Base-by-base conservation (phyloP, 2,113 vertebrate genomes). In the Passer domesticus region DNA sequence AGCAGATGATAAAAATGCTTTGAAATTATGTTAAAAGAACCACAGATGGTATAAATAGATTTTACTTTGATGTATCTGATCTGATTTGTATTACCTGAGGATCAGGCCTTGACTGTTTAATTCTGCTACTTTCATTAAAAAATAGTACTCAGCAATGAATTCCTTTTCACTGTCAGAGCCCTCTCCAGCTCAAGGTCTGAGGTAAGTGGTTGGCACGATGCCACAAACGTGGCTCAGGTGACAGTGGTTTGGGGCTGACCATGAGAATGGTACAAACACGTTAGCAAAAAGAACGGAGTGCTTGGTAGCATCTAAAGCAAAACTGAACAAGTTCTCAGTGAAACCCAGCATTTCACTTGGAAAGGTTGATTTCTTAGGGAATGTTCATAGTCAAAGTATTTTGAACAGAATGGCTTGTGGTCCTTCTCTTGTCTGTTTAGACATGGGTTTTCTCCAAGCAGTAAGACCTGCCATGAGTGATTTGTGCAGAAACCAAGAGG, bases 261-360 rank as follows among this genome's bases (percentile, higher is more conserved):
- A 3, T 14, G 44, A 30, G 30, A 75, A 41, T 9, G 25, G 16
- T 8, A 46, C 0, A 1, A 58, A 50, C 0, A 0, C 1, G 1
- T 39, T 9, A 15, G 47, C 33, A 74, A 33, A 50, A 78, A 11
- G 0, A 31, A 7, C 33, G 27, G 43, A 35, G 39, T 1, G 0
- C 30, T 44, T 39, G 12, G 22, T 37, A 23, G 52, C 52, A 13
- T 70, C 31, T 56, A 25, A 67, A 35, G 10, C 20, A 63, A 70
- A 89, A 39, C 25, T 4, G 6, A 59, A 22, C 0, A 4, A 81
- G 47, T 49, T 70, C 31, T 24, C n/a, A 30, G 1, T 2, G 6
- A 22, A 84, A 37, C 56, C 53, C 16, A 39, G 31, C 7, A 14
- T 70, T 91, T 80, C 15, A 8, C 11, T 3, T 75, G 33, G 60